A percentile compares a stretch with the other conserved stretches of the same genome.
Conservation (phyloP, 1,140 invertebrate species). For the Drosophila ironensis region DNA sequence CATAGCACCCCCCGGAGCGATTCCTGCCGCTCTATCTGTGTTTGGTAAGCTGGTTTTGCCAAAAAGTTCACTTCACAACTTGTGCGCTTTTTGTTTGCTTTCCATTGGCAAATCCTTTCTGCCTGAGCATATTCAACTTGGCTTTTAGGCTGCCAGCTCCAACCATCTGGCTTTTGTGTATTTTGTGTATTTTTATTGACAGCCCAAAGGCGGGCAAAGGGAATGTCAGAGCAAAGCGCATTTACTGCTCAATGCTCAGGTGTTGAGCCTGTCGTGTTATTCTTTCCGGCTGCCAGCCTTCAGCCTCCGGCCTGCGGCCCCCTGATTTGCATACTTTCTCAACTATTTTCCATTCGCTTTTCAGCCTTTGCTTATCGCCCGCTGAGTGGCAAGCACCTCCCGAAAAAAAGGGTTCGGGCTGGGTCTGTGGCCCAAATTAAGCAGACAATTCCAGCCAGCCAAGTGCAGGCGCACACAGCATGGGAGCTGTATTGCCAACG, state of each 20-base stretch:
- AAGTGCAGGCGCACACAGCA: constrained; percentile 36
- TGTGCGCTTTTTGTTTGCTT: constrained; percentile 66
- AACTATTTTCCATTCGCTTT: constrained; percentile 61
- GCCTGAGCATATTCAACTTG: constrained; percentile 65
- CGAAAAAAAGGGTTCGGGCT: constrained; percentile 42
- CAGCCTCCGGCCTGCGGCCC: constrained; percentile 12
- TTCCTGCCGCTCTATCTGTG: background rate
- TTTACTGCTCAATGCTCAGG: constrained; percentile 63
- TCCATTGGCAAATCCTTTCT: constrained; percentile 73
- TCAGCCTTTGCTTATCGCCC: constrained; percentile 45
- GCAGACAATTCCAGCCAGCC: constrained; percentile 42
- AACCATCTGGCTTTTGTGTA: constrained; percentile 11
- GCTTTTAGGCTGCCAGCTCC: constrained; percentile 49
- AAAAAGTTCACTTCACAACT: constrained; percentile 59
- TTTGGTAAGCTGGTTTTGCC: constrained; percentile 52
- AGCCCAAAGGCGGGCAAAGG: constrained; percentile 35
- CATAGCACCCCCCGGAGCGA: background rate
- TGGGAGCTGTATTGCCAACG: constrained; percentile 31
- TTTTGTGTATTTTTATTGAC: constrained; percentile 52
- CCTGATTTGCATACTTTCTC: constrained; percentile 73
- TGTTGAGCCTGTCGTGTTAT: constrained; percentile 65
- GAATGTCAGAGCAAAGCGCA: constrained; percentile 56
- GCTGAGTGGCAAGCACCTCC: constrained; percentile 39
- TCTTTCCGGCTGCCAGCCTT: constrained; percentile 21
- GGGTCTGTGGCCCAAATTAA: constrained; percentile 37